phyloP scores from a whole-genome alignment of 2,888 invertebrate species.

The Steinernema scapterisci region DNA sequence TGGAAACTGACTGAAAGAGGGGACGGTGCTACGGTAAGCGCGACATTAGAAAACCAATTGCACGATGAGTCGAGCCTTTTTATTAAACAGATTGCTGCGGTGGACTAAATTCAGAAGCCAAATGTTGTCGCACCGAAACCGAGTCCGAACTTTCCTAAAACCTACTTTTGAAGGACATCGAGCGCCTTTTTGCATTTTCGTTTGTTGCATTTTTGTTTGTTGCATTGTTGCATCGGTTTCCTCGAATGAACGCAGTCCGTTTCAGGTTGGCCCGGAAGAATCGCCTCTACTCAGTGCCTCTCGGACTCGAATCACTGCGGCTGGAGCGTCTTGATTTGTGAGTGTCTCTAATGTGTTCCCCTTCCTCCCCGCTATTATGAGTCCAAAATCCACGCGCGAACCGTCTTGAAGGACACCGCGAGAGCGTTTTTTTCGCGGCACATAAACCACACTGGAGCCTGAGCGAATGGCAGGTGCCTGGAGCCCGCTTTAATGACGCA shows the following conservation, averaged over 20 bases:
- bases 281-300: background rate
- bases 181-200: background rate
- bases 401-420: constrained; percentile 16
- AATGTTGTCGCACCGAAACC: too few relatives aligned
- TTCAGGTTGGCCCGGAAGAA: constrained; percentile 23
- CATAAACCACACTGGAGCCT: constrained; percentile 32
- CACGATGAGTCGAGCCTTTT: too few relatives aligned
- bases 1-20: too few relatives aligned
- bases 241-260: background rate
- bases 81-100: too few relatives aligned
- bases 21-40: too few relatives aligned
- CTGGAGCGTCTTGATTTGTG: constrained; percentile 27
- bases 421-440: constrained; percentile 30
- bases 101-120: too few relatives aligned
- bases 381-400: constrained; percentile 19
- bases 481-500: constrained; percentile 29
- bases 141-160: too few relatives aligned
- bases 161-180: too few relatives aligned
- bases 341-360: constrained; percentile 13
- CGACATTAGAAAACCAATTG: too few relatives aligned
- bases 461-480: constrained; percentile 28
- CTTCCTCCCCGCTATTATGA: background rate
- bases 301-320: constrained; percentile 4
- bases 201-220: background rate
- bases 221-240: too few relatives aligned